Evolutionary conservation across 2,797 vertebrate genomes (phyloP).

Genomic region (Perodicticus potto): DNA sequence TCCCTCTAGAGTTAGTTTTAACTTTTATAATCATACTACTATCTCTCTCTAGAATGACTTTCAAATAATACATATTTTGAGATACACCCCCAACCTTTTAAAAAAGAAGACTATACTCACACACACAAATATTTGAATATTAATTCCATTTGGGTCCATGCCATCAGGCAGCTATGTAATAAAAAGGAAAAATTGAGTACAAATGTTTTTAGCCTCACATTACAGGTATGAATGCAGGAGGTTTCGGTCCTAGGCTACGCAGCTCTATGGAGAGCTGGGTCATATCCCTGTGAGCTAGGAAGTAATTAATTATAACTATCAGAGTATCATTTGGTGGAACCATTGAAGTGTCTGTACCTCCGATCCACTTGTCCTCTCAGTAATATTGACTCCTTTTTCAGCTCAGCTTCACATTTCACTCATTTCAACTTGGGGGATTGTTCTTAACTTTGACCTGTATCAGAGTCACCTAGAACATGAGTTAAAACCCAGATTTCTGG

Average conservation of each 20-base stretch:
- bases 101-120: slow-evolving; percentile 54
- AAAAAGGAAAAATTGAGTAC: neutral
- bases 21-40: slow-evolving; percentile 66
- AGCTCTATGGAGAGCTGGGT: slow-evolving; percentile 58
- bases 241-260: slow-evolving; percentile 8
- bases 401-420: neutral
- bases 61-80: slow-evolving; percentile 29
- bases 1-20: slow-evolving; percentile 5
- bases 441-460: neutral
- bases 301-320: slow-evolving; percentile 64
- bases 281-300: slow-evolving; percentile 51
- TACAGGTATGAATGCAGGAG: slow-evolving; percentile 37
- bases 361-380: neutral
- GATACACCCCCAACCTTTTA: slow-evolving; percentile 51
- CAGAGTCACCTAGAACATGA: neutral
- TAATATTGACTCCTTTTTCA: neutral
- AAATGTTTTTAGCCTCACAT: slow-evolving; percentile 63
- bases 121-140: slow-evolving; percentile 62
- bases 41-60: slow-evolving; percentile 58
- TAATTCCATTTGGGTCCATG: slow-evolving; percentile 57
- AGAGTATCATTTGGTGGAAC: slow-evolving; percentile 72
- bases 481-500: neutral
- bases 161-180: slow-evolving; percentile 62
- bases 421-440: neutral
- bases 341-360: slow-evolving; percentile 8